Conservation (phyloP, 2,797 vertebrate genomes). For the Carduelis carduelis region DNA sequence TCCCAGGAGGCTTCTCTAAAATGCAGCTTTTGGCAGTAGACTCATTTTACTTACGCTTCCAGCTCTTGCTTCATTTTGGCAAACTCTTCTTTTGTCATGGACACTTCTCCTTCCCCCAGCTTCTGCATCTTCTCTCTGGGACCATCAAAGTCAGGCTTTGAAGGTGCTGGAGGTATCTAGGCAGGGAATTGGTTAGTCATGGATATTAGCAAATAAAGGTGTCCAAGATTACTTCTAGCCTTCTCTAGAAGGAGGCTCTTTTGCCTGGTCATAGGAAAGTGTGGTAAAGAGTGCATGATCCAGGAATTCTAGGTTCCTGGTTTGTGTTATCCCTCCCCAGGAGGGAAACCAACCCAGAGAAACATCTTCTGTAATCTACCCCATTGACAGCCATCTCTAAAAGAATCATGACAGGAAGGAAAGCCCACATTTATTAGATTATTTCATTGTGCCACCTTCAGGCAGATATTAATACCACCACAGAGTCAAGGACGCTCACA, state of each 20-base stretch:
- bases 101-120: conserved; percentile 92
- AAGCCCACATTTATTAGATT: background rate
- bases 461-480: background rate
- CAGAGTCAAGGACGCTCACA: background rate
- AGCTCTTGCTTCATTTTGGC: conserved; percentile 98
- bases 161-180: conserved; percentile 93
- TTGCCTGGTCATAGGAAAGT: background rate
- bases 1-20: background rate
- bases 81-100: conserved; percentile 99
- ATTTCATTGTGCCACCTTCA: background rate
- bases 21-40: background rate
- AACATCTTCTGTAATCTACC: background rate
- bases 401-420: background rate
- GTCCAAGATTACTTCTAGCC: background rate
- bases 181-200: background rate
- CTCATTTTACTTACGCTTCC: conserved; percentile 86
- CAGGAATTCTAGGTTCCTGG: background rate
- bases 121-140: conserved; percentile 99
- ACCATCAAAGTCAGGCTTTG: conserved; percentile 95
- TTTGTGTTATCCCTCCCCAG: background rate
- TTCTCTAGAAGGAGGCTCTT: background rate
- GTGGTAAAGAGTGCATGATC: background rate
- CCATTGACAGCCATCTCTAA: background rate
- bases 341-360: background rate
- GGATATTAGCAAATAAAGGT: background rate